Conservation (phyloP, 2,888 invertebrate genomes). For the Stenichneumon culpator region DNA sequence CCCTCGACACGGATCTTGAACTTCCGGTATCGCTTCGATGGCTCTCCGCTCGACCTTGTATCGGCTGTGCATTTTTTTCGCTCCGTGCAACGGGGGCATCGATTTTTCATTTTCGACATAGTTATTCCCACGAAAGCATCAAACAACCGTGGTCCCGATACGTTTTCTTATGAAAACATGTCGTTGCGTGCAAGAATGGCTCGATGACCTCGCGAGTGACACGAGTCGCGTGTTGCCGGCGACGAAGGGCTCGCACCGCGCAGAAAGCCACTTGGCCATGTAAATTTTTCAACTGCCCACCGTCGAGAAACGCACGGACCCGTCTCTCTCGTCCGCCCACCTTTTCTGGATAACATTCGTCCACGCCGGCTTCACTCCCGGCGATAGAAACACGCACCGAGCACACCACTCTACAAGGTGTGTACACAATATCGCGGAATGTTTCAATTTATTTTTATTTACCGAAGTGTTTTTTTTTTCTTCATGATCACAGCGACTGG, state of each 20-base stretch:
- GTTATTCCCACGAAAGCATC: background rate
- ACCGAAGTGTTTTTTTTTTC: background rate
- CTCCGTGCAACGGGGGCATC: background rate
- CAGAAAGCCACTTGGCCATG: slow-evolving; percentile 54
- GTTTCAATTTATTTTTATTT: too few species aligned
- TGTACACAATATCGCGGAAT: background rate
- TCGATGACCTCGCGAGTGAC: slow-evolving; percentile 51
- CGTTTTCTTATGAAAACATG: background rate
- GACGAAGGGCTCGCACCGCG: slow-evolving; percentile 38
- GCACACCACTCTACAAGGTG: slow-evolving; percentile 9
- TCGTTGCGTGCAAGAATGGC: slow-evolving; percentile 29
- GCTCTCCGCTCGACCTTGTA: slow-evolving; percentile 33
- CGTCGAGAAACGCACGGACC: slow-evolving; percentile 22
- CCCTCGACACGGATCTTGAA: slow-evolving; percentile 40
- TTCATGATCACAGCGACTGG: background rate
- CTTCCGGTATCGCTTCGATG: slow-evolving; percentile 36
- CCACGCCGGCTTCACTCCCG: slow-evolving; percentile 2
- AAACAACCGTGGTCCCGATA: background rate
- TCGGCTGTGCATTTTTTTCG: background rate
- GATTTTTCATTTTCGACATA: background rate
- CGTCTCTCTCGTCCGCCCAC: slow-evolving; percentile 66
- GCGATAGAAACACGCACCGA: slow-evolving; percentile 16
- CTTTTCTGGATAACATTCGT: slow-evolving; percentile 50
- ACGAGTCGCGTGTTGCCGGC: slow-evolving; percentile 17
- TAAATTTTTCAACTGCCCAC: slow-evolving; percentile 54